Percentiles rank a stretch among this genome's conserved stretches.
Conservation (phyloP, 2,888 invertebrate species). For the Calliphora vomitoria region DNA sequence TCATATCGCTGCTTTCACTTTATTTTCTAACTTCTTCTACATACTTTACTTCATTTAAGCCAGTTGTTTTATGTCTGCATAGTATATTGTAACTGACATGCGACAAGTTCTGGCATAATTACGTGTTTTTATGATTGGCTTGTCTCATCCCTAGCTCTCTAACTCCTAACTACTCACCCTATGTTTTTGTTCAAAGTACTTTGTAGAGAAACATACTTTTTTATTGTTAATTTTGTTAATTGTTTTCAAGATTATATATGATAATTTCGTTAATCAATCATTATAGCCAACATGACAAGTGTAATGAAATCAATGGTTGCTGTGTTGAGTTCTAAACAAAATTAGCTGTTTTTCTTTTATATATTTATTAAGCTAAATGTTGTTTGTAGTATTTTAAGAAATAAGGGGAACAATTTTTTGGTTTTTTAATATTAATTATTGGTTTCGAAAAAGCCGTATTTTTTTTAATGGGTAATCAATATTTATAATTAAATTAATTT, state of each 20-base stretch:
- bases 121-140: slow-evolving; percentile 56
- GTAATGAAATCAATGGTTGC: slow-evolving; percentile 1
- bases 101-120: slow-evolving; percentile 52
- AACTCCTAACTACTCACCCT: too few relatives aligned
- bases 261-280: slow-evolving; percentile 60
- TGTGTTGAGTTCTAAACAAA: slow-evolving; percentile 11
- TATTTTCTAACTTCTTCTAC: not conserved
- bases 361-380: not conserved
- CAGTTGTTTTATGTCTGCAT: not conserved
- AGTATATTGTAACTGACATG: slow-evolving; percentile 52
- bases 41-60: not conserved
- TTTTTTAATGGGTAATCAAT: not conserved
- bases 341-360: not conserved
- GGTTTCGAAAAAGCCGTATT: not conserved
- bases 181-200: not conserved
- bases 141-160: not conserved
- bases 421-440: slow-evolving; percentile 3
- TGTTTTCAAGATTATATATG: slow-evolving; percentile 29
- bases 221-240: slow-evolving; percentile 52
- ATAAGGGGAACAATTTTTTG: not conserved
- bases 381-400: not conserved
- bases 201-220: not conserved
- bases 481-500: not conserved
- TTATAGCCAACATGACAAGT: slow-evolving; percentile 7
- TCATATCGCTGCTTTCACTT: not conserved